phyloP scores from a whole-genome alignment of 2,113 vertebrate genomes.

The Ctenomys sociabilis region DNA sequence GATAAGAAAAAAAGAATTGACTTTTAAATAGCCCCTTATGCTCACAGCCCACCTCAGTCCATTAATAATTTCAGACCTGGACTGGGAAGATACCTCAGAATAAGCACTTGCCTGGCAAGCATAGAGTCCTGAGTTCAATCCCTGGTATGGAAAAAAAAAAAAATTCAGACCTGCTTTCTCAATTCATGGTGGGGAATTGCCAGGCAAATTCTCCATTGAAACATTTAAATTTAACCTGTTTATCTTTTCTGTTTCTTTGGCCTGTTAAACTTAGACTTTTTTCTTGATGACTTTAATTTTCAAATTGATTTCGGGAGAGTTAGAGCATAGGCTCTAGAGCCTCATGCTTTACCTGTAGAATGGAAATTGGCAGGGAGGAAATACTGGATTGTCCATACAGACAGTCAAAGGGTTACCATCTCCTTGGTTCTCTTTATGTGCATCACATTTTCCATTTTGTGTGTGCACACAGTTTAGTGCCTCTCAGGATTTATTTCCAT shows the following conservation, averaged over 20 bases:
- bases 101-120: no score
- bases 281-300: neutral
- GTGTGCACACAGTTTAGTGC: neutral
- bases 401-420: neutral
- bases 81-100: no score
- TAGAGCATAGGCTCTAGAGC: neutral
- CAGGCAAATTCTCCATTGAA: neutral
- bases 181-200: neutral
- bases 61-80: neutral
- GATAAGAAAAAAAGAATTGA: no score
- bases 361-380: neutral
- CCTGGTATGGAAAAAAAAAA: no score
- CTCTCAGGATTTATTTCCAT: neutral
- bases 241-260: neutral
- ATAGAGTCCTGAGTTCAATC: no score
- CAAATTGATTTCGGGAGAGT: neutral
- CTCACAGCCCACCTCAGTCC: neutral
- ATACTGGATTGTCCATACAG: neutral
- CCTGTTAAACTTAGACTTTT: neutral
- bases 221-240: neutral
- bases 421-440: neutral
- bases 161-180: no score
- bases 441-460: neutral
- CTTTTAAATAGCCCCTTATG: no score
- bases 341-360: neutral